Base-by-base conservation (phyloP, 2,113 vertebrate genomes). In the Anoura caudifer region DNA sequence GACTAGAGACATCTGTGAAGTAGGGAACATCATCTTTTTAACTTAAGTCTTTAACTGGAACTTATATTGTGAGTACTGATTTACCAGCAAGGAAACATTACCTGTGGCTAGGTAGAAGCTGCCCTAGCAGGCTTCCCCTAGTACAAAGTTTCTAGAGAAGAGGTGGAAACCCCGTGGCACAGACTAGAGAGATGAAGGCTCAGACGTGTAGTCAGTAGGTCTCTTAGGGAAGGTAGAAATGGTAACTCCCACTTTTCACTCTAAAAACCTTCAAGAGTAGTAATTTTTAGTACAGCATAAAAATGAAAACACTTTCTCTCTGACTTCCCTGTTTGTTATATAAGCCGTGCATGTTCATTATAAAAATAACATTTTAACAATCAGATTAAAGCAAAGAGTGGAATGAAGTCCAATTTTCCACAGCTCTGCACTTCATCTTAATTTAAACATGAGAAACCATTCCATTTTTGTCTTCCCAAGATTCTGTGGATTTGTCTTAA, bases 101-200 rank as follows among this genome's bases (percentile, higher is more conserved):
- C 54, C 11, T 43, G 4, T n/a, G 24, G 11, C 59, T 69, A 80
- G 2, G 0, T 56, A 90, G 45, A 84, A 83, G 33, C 10, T 86
- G 26, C 1, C 45, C 43, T 41, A 1, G 1, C 4, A 52, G 5
- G 0, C 17, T 1, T 26, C 1, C 19, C 14, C 0, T 15, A 14
- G 26, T 12, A 17, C 17, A 13, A 45, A 22, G 4, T 38, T 6
- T 9, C 5, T 54, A 1, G 24, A 75, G 3, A 76, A 33, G 1
- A 7, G 2, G 4, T 22, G 26, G 45, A 9, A 80, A 56, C 3
- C 3, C 47, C 69, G 19, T 2, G 3, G 6, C 36, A 81, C 8
- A 33, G 33, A 14, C 38, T 70, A 15, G 9, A n/a, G 11, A 47
- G 33, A 8, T 41, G 15, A 73, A 43, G 38, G 5, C 24, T 80